Base-by-base conservation (phyloP, 2,888 invertebrate genomes). In the Lasioglossum marginatum region DNA sequence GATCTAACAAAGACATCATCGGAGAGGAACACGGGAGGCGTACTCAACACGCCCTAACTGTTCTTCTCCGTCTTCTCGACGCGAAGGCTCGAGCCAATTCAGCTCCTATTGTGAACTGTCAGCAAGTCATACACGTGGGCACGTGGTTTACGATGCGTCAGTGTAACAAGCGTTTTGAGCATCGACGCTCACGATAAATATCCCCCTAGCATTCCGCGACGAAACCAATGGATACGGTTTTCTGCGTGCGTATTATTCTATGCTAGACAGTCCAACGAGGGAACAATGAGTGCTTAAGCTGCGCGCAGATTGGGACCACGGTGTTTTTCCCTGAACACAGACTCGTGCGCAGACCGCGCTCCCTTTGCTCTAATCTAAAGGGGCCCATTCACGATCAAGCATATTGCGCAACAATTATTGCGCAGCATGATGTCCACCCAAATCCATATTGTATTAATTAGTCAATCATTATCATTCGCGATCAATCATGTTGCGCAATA, bases 101-200 rank as follows among this genome's bases (percentile, higher is more conserved):
- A 80, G 77, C 68, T 79, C 60, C 86, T 80, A 89, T 83, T 89
- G 89, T 89, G 68, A 87, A 86, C 85, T 88, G 87, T 83, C 87
- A 76, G 74, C 87, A 60, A 86, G 81, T 87, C 87, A 77, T 81
- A 79, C 77, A 79, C 81, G 79, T 83, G 87, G 85, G 83, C 82
- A 77, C 77, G 74, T 88, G 85, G 73, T 89, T 89, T 89, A 87
- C 82, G 86, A 75, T 43, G 78, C 81, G 83, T 83, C 82, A 60
- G 72, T n/a, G 75, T 87, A 88, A 89, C 85, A 77, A 88, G 82
- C 83, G 77, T 82, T 83, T 82, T 31, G 23, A 87, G 63, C 68
- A 66, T 43, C 70, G 60, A 19, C 63, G 82, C 82, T 83, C 4
- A 77, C 88, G 82, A 89, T 88, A 87, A 89, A 88, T 83, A 86